phyloP scores from a whole-genome alignment of 2,113 vertebrate species.

The Artemisiospiza belli region DNA sequence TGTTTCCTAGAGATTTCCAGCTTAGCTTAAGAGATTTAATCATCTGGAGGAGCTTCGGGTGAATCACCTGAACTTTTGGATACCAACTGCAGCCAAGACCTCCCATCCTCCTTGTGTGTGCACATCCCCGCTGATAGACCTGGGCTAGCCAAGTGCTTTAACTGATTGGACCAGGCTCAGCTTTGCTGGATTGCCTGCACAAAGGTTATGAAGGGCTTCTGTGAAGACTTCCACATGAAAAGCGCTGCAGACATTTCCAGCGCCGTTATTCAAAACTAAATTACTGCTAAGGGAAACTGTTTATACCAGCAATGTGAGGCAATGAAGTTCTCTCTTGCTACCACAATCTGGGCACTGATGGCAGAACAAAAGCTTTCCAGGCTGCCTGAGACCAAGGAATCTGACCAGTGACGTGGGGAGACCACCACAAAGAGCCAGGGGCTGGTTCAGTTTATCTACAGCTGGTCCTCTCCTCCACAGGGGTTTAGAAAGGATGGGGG shows the following conservation, averaged over 20 bases:
- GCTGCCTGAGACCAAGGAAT: neutral
- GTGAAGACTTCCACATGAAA: neutral
- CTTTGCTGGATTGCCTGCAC: neutral
- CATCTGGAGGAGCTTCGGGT: neutral
- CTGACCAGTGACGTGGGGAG: neutral
- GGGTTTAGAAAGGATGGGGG: neutral
- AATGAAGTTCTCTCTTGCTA: neutral
- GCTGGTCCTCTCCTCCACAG: neutral
- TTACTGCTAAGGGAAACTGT: neutral
- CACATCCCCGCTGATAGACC: neutral
- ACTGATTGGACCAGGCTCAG: neutral
- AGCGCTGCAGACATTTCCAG: neutral
- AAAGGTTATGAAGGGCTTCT: neutral
- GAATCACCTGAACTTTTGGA: constrained; percentile 52
- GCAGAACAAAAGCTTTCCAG: neutral
- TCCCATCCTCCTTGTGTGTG: neutral
- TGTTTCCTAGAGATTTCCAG: constrained; percentile 23
- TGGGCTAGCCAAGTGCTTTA: constrained; percentile 5
- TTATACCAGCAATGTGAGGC: neutral
- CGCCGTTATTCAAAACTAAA: neutral
- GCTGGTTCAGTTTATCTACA: neutral
- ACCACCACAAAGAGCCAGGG: neutral
- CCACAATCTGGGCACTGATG: neutral
- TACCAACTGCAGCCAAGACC: neutral
- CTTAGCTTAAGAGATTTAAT: constrained; percentile 18